Conservation (phyloP, 2,888 invertebrate species). For the Trilocha varians region DNA sequence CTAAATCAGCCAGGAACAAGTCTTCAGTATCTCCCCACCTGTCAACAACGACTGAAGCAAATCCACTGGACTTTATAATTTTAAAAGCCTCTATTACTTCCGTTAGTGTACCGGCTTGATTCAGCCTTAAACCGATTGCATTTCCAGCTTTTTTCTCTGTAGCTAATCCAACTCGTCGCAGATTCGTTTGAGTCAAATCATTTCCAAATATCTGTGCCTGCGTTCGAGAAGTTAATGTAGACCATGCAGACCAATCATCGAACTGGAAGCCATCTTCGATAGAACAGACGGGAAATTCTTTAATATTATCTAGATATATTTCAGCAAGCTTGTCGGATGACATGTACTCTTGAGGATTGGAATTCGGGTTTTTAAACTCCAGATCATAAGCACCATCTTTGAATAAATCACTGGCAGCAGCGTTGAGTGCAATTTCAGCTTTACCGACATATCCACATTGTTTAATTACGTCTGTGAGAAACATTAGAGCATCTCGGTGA, state of each 20-base stretch:
- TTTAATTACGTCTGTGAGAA: constrained; percentile 89
- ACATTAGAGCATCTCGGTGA: constrained; percentile 91
- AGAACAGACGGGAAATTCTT: constrained; percentile 91
- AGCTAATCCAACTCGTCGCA: constrained; percentile 90
- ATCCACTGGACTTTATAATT: constrained; percentile 95
- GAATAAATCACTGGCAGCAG: constrained; percentile 96
- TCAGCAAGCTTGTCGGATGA: constrained; percentile 87
- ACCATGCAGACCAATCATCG: constrained; percentile 99
- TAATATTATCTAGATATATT: constrained; percentile 90
- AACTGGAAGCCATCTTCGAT: constrained; percentile 98
- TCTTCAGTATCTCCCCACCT: constrained; percentile 98
- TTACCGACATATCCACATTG: constrained; percentile 96
- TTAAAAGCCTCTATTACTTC: constrained; percentile 97
- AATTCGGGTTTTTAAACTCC: constrained; percentile 96
- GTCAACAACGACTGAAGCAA: constrained; percentile 75
- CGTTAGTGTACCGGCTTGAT: constrained; percentile 97
- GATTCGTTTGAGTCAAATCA: constrained; percentile 94
- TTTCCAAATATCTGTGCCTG: constrained; percentile 89
- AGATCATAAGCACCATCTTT: constrained; percentile 91
- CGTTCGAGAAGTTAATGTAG: constrained; percentile 78
- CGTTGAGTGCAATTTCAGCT: constrained; percentile 95
- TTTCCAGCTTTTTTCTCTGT: constrained; percentile 97
- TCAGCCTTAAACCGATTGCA: constrained; percentile 92
- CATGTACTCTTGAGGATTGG: constrained; percentile 87
- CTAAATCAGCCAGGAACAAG: constrained; percentile 97